These are phyloP conservation scores for Cotesia glomerata DNA, from an alignment of 1,140 invertebrate species.

Conservation along the genomic window DNA sequence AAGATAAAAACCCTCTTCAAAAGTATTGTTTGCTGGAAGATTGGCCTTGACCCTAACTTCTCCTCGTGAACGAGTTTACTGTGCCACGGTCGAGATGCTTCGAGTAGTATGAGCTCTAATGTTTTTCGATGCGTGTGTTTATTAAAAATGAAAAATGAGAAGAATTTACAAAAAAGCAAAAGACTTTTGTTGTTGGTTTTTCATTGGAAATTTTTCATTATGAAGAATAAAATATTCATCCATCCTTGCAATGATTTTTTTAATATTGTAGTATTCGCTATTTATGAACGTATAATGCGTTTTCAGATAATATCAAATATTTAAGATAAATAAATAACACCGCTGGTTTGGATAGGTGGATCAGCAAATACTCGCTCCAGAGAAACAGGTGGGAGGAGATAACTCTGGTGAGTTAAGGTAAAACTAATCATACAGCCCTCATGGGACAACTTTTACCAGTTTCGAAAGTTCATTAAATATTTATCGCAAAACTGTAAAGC, in stretches of 20 bases:
- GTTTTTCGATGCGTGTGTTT: background rate
- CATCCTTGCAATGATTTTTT: no score
- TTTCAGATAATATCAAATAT: no score
- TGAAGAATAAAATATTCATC: background rate
- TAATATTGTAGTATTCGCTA: no score
- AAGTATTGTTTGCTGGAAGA: background rate
- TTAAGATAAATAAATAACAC: background rate
- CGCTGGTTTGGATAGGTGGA: background rate
- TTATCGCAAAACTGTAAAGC: background rate
- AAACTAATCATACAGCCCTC: conserved; percentile 15
- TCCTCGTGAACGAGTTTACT: conserved; percentile 3
- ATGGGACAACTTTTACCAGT: conserved; percentile 11
- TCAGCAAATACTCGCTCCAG: background rate
- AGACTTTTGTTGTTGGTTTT: background rate
- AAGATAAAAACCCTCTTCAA: background rate
- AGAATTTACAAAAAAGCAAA: background rate
- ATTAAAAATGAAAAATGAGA: background rate
- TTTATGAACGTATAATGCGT: background rate
- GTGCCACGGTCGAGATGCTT: conserved; percentile 17
- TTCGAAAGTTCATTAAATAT: conserved; percentile 10
- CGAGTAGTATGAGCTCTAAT: background rate
- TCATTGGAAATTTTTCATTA: background rate
- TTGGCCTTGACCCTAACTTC: conserved; percentile 33
- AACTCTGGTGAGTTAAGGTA: background rate
- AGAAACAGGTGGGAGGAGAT: background rate